A percentile compares a stretch with the other conserved stretches of the same genome.
Conservation (phyloP, 2,888 invertebrate species). For the Thalpophila matura region DNA sequence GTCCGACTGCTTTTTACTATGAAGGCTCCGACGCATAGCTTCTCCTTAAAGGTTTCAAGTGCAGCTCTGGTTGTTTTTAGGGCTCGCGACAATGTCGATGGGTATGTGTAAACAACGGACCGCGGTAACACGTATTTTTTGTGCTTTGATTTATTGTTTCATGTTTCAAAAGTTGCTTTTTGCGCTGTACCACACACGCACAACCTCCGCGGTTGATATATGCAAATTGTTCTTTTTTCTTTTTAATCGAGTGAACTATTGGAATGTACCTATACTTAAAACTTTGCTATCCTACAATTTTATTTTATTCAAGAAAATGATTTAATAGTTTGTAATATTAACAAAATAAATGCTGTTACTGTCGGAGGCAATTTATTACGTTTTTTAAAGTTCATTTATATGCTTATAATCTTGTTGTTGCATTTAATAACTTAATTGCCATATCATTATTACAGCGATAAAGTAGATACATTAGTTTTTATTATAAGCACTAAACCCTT, state of each 20-base stretch:
- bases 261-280: conserved; percentile 47
- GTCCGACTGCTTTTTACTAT: conserved; percentile 52
- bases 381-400: conserved; percentile 15
- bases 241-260: conserved; percentile 62
- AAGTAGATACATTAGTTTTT: conserved; percentile 47
- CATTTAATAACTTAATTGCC: conserved; percentile 51
- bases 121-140: conserved; percentile 88
- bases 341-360: conserved; percentile 42
- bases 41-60: conserved; percentile 76
- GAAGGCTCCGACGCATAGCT: conserved; percentile 53
- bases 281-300: conserved; percentile 26
- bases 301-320: conserved; percentile 46
- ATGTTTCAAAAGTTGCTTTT: conserved; percentile 86
- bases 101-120: conserved; percentile 85
- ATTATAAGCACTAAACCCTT: conserved; percentile 28
- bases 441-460: conserved; percentile 41
- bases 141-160: conserved; percentile 89
- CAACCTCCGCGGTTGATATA: conserved; percentile 78
- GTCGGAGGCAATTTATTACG: conserved; percentile 22
- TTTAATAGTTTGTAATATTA: conserved; percentile 32
- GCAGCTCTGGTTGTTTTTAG: conserved; percentile 74
- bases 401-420: conserved; percentile 26
- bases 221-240: conserved; percentile 70
- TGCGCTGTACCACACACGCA: conserved; percentile 86
- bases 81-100: conserved; percentile 83